Base-by-base conservation (phyloP, 2,888 invertebrate genomes). In the Apamea epomidion region DNA sequence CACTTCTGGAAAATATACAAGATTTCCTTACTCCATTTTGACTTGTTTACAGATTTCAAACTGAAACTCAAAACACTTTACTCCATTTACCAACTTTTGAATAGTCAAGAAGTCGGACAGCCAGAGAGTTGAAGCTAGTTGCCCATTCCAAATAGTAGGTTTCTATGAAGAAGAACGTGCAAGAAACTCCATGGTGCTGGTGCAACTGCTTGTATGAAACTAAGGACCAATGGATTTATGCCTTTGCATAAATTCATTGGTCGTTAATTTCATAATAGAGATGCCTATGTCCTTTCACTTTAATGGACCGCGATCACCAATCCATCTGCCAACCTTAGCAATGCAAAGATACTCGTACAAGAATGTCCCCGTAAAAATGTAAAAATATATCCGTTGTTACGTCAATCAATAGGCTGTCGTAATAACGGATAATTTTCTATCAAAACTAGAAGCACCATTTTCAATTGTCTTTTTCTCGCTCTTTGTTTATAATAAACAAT, bases 401-500 rank as follows among this genome's bases (percentile, higher is more conserved):
- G 71, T n/a, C 18, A 29, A 10, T 18, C n/a, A 54, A 54, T 0
- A 54, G 10, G 10, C 0, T 37, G 37, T 37, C 16, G 37, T 72
- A 72, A 42, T n/a, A 72, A 42, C 7, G 7, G 12, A 60, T 42
- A n/a, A 42, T 72, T 42, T 72, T n/a, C 37, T 42, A 42, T 60
- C 7, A 72, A 78, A 54, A 64, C 54, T 10, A 48, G 16, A 16
- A 42, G 2, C n/a, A n/a, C 0, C 0, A 25, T 60, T 78, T 64
- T 58, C 10, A 72, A 73, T 69, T 58, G 32, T 2, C 29, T 65
- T 76, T 71, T 67, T 67, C 7, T 58, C 18, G 54, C 29, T 70
- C 48, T 45, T 77, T 83, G 54, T 78, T 78, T 78, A 68, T 12
- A 3, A 29, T 21, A 18, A 74, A 65, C 64, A 76, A 73, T 78